Base-by-base conservation (phyloP, 2,113 vertebrate genomes). In the Salvator merianae region DNA sequence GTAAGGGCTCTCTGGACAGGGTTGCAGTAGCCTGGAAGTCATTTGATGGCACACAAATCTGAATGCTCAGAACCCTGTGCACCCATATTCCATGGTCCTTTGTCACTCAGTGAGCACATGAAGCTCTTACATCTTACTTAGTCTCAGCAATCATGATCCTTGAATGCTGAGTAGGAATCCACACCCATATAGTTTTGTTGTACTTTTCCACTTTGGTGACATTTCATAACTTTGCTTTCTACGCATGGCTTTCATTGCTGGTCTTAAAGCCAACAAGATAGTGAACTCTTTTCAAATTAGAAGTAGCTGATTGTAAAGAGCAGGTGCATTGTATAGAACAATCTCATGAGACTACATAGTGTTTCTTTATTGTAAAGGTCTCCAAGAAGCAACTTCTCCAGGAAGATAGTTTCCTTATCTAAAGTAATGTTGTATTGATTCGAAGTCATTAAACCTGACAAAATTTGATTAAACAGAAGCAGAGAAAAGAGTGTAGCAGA, bases 381-480 rank as follows among this genome's bases (percentile, higher is more conserved):
- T 83, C 55, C 24, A 63, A 13, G 8, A 0, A 32, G 36, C 80
- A 22, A 32, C 65, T 78, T 84, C 76, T 72, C 68, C 81, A 77
- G 65, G 62, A 81, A 26, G 73, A 84, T 86, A 59, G 30, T 0
- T 66, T 78, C 69, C 30, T 5, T 0, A 24, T 62, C 10, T 38
- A 12, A 83, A 88, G 1, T 62, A 40, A 1, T 87, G 76, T 28
- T 38, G 78, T 87, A 82, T 84, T 80, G 53, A 2, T 1, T 88
- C 87, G 80, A 63, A 74, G 79, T 84, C 84, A 92, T 90, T 83
- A 91, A 88, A 85, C 16, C 2, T 81, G 24, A 88, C 16, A 89
- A 91, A 91, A 87, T 86, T 83, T 91, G 77, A 90, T 91, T 87
- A 91, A 87, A 70, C 22, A 85, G 72, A 84, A 90, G 5, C 4